These are phyloP conservation scores for Cosmopolites sordidus DNA, from an alignment of 2,888 invertebrate genomes.

Conservation along the genomic window DNA sequence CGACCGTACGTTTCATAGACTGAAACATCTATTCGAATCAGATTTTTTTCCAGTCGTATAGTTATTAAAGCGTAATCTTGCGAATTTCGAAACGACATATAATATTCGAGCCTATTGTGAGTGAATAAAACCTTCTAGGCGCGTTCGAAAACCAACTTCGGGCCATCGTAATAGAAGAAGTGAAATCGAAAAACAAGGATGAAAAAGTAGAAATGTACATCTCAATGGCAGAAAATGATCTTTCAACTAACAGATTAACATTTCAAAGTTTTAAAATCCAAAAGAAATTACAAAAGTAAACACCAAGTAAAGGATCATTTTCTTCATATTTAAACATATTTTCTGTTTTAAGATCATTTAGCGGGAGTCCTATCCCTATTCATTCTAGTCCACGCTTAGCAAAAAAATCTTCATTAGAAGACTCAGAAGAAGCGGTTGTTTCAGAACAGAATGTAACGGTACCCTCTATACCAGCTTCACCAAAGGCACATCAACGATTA, in stretches of 20 bases:
- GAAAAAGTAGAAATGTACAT: constrained; percentile 1
- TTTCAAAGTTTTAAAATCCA: constrained; percentile 34
- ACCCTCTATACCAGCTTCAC: constrained; percentile 5
- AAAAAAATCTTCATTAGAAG: constrained; percentile 6
- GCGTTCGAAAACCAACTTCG: too few relatives aligned
- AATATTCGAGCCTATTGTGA: too few relatives aligned
- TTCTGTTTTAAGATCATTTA: constrained; percentile 30
- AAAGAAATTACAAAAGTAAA: constrained; percentile 40
- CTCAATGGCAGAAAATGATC: constrained; percentile 6
- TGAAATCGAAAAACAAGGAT: too few relatives aligned
- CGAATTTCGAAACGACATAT: too few relatives aligned
- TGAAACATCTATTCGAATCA: too few relatives aligned
- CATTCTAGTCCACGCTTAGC: constrained; percentile 37
- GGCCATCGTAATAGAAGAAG: too few relatives aligned
- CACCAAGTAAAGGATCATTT: too few relatives aligned
- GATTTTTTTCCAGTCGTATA: too few relatives aligned
- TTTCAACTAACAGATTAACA: constrained; percentile 7
- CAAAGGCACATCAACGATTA: constrained; percentile 13
- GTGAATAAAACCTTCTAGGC: too few relatives aligned
- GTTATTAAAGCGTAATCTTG: too few relatives aligned
- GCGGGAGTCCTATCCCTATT: constrained; percentile 27
- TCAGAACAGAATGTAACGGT: not conserved
- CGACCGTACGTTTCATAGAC: too few relatives aligned
- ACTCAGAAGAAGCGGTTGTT: not conserved
- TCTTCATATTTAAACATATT: too few relatives aligned